Base-by-base conservation (phyloP, 1,140 invertebrate species). In the Elysia chlorotica region DNA sequence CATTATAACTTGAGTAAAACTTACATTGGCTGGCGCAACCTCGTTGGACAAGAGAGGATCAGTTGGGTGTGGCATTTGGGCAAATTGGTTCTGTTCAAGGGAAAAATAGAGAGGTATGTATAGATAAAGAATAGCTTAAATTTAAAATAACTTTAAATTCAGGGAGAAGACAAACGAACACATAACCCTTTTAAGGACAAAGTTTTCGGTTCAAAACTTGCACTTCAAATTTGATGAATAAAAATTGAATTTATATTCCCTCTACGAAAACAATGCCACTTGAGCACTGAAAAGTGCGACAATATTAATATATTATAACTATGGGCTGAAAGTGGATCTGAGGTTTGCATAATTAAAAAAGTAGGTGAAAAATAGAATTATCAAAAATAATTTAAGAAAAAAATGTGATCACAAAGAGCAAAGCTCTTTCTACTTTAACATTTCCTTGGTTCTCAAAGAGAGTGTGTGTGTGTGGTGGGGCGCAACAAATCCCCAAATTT, bases 371-470 rank as follows among this genome's bases (percentile, higher is more conserved):
- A n/a, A n/a, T n/a, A n/a, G n/a, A n/a, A n/a, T n/a, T 57, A 28
- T 28, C 54, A 57, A 6, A 23, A 57, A 5, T 23, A 5, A 6
- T 10, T 57, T 28, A 57, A 25, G 54, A 6, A 57, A 57, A 57
- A n/a, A n/a, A 57, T 23, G 30, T 23, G 30, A 57, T 4, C 6
- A 57, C 30, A n/a, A n/a, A n/a, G n/a, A 57, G 6, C 6, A 23
- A 57, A 57, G 21, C 6, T 57, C 54, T 25, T 2, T 31, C 4
- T 28, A 59, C 25, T 72, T 72, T n/a, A n/a, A 25, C 2, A 69
- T 76, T 25, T 72, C 38, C 61, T 57, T 30, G 48, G 65, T 30
- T 37, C 70, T 54, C 56, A 68, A 37, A 57, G 65, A 53, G 2
- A 65, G 33, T 17, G n/a, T 14, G 41, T 10, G 10, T 14, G n/a